Evolutionary conservation across 2,113 vertebrate species (phyloP).

Genomic region (Engystomops pustulosus): DNA sequence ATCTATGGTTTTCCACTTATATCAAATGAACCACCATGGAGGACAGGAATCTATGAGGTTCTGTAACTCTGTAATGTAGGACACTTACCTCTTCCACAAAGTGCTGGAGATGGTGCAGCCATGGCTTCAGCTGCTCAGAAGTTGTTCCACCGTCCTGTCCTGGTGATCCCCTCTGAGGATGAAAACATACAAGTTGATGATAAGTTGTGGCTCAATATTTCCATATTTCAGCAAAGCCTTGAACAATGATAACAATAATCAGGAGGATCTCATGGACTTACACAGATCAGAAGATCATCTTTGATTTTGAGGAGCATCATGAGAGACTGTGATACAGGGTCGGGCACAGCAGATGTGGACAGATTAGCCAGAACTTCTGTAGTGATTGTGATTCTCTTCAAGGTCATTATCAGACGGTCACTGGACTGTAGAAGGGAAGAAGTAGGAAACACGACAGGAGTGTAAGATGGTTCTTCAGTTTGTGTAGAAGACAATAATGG

Average conservation of each 20-base stretch:
- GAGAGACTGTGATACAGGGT: conserved; percentile 8
- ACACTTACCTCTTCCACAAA: conserved; percentile 17
- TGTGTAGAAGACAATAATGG: not conserved
- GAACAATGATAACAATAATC: not conserved
- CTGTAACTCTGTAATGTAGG: not conserved
- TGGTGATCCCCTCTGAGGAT: not conserved
- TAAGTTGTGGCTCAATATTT: not conserved
- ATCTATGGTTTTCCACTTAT: not conserved
- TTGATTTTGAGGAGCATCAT: conserved; percentile 15
- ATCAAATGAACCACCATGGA: not conserved
- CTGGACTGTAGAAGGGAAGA: not conserved
- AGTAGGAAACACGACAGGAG: not conserved
- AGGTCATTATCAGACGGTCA: conserved; percentile 27
- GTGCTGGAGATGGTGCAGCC: conserved; percentile 4
- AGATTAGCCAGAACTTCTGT: conserved; percentile 8
- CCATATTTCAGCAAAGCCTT: too few relatives aligned
- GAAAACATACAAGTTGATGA: not conserved
- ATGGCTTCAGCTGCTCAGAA: not conserved
- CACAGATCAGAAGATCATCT: conserved; percentile 38
- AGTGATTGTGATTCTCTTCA: conserved; percentile 4
- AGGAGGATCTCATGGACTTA: not conserved
- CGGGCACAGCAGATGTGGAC: not conserved
- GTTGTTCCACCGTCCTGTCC: not conserved
- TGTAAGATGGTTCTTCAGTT: too few relatives aligned
- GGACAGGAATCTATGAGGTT: too few relatives aligned